Evolutionary conservation across 2,113 vertebrate genomes (phyloP).

Genomic region (Tupaia tana): DNA sequence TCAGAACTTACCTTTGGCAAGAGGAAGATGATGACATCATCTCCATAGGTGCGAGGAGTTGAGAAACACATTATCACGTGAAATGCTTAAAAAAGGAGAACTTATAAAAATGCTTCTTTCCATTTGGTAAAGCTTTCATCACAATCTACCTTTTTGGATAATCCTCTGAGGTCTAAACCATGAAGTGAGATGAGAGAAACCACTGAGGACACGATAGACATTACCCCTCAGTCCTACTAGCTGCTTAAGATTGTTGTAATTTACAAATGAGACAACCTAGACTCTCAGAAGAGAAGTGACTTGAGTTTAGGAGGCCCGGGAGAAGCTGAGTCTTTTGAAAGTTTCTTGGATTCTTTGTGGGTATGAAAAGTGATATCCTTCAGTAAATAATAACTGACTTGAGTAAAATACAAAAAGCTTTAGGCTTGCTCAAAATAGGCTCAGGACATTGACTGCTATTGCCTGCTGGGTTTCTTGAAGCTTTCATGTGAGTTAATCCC

Average conservation of each 20-base stretch:
- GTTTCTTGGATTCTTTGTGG: neutral
- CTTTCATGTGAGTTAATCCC: neutral
- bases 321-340: neutral
- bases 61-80: neutral
- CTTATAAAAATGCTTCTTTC: neutral
- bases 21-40: neutral
- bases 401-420: neutral
- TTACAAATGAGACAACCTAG: neutral
- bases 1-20: neutral
- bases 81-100: neutral
- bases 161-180: neutral
- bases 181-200: neutral
- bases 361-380: neutral
- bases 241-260: neutral
- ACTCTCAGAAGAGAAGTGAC: neutral
- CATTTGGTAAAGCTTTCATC: neutral
- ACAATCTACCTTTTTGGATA: neutral
- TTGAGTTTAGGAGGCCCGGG: neutral
- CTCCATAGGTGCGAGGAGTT: neutral
- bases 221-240: rapidly evolving
- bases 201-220: neutral
- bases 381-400: neutral
- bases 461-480: neutral
- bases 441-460: neutral
- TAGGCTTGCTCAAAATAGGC: neutral